Evolutionary conservation across 2,888 invertebrate species (phyloP).

Genomic region (Tetanocera ferruginea): DNA sequence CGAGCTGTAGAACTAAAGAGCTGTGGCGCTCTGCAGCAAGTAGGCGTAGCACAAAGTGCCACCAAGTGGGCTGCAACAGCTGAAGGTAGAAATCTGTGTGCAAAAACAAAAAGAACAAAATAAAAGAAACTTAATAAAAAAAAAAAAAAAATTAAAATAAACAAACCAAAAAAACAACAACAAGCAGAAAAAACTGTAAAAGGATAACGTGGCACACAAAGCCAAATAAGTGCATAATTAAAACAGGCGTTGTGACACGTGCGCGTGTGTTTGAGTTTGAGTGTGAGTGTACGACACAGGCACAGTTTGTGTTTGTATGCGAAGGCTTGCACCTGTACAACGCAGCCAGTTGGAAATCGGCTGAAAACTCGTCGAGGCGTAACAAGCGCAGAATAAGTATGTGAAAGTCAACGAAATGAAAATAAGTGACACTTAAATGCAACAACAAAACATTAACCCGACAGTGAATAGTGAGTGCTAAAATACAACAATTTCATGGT

Average conservation of each 20-base stretch:
- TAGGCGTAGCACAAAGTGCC: background rate
- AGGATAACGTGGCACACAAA: background rate
- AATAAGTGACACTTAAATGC: slow-evolving; percentile 43
- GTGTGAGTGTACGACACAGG: background rate
- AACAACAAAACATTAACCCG: slow-evolving; percentile 46
- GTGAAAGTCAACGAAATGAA: slow-evolving; percentile 24
- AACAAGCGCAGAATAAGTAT: background rate
- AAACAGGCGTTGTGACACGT: slow-evolving; percentile 9
- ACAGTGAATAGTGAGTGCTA: slow-evolving; percentile 23
- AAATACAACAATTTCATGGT: background rate
- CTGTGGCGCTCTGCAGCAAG: background rate
- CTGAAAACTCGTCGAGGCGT: background rate
- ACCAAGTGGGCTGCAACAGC: background rate
- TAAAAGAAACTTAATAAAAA: background rate
- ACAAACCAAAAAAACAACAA: background rate
- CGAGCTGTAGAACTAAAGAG: background rate
- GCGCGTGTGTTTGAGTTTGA: background rate
- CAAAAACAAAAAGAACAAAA: background rate
- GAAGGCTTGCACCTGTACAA: background rate
- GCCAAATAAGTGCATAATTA: slow-evolving; percentile 24
- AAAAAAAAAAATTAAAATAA: background rate
- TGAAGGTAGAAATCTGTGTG: background rate
- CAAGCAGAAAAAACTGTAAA: background rate
- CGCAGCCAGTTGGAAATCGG: background rate
- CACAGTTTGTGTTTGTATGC: background rate